These are phyloP conservation scores for Chelidonichthys spinosus DNA, from an alignment of 2,797 vertebrate species.

Conservation along the genomic window DNA sequence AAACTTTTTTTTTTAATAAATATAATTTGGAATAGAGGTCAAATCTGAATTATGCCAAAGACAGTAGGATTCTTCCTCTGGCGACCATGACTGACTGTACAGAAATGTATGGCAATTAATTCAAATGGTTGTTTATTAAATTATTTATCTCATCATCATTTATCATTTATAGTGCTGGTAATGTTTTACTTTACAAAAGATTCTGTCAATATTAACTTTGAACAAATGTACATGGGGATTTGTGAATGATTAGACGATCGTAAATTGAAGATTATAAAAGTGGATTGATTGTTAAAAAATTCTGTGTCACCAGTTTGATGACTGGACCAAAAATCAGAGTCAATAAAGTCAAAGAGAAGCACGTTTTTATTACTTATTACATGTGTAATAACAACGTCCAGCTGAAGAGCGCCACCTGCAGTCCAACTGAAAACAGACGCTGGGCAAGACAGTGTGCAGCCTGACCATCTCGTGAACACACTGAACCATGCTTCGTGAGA, in stretches of 20 bases:
- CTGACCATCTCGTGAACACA: neutral
- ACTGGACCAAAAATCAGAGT: neutral
- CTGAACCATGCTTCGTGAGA: neutral
- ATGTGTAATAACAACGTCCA: neutral
- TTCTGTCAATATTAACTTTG: too few relatives aligned
- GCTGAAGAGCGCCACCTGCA: constrained; percentile 33
- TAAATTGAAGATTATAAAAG: neutral
- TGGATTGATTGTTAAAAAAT: neutral
- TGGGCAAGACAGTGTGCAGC: neutral
- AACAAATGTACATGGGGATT: neutral
- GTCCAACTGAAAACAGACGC: neutral
- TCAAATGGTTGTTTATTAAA: neutral
- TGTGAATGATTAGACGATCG: neutral
- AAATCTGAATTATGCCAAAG: too few relatives aligned
- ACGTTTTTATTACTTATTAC: neutral
- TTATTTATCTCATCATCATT: neutral
- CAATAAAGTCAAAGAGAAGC: neutral
- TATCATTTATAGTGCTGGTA: too few relatives aligned
- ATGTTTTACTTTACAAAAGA: too few relatives aligned
- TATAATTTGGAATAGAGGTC: too few relatives aligned
- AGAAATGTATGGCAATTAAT: too few relatives aligned
- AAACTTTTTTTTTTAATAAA: too few relatives aligned
- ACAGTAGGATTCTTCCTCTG: too few relatives aligned
- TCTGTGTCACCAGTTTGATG: neutral
- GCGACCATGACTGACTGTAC: too few relatives aligned